phyloP scores from a whole-genome alignment of 2,797 vertebrate genomes.

The Lepus oiostolus region DNA sequence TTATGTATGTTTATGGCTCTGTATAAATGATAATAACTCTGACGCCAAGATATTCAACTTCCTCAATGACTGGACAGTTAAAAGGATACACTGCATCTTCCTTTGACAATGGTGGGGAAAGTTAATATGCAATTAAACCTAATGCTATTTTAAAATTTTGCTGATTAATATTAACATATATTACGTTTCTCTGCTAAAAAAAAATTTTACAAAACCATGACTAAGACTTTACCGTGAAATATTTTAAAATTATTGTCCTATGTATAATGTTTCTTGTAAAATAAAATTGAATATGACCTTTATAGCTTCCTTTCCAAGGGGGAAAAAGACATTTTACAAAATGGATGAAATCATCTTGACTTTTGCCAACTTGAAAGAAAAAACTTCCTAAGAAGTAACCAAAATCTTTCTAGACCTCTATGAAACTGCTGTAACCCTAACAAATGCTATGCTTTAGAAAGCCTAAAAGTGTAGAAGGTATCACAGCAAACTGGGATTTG shows the following conservation, averaged over 20 bases:
- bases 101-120: neutral
- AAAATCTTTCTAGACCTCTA: neutral
- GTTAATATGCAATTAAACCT: neutral
- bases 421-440: neutral
- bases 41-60: neutral
- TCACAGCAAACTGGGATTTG: too few species aligned
- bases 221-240: neutral
- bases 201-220: slow-evolving; percentile 67
- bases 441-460: neutral
- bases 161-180: slow-evolving; percentile 52
- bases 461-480: neutral
- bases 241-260: neutral
- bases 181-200: neutral
- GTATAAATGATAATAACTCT: slow-evolving; percentile 31
- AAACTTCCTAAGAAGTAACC: neutral
- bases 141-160: neutral
- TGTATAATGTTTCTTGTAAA: neutral
- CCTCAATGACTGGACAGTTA: slow-evolving; percentile 17
- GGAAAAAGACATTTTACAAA: neutral
- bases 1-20: neutral
- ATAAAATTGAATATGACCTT: neutral
- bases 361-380: too few species aligned
- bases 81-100: neutral
- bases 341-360: neutral
- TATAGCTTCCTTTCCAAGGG: neutral